Evolutionary conservation across 1,140 invertebrate genomes (phyloP), one percentile per base, ranked within the genome.

Genomic region (Pseudomyrmex sp.): DNA sequence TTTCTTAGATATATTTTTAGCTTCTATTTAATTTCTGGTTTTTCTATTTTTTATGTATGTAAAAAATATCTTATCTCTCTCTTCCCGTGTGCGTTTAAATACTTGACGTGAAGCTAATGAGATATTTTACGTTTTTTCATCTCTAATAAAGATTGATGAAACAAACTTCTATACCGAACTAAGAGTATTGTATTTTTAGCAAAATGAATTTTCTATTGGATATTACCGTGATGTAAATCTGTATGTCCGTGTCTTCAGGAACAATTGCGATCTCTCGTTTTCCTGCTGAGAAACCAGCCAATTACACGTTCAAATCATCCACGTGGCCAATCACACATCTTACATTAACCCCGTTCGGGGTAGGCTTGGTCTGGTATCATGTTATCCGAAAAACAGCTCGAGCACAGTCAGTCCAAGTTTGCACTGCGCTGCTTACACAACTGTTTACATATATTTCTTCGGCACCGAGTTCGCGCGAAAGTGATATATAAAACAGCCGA

Each of bases 401-500:
- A 13, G 72, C 12, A 48, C 56, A 50, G 52, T 61, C 76, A 80
- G 76, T 35, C 0, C 35, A 35, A 35, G 35, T 80, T n/a, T 72
- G 44, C 44, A 69, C 8, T 20, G 54, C 70, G 58, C 65, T 54
- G 18, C 65, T 80, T 61, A 35, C 66, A 58, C 10, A 48, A 72
- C 54, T 69, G 76, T 70, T 76, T 79, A 79, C 13, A 54, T 59
- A 70, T 59, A 59, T 48, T 48, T 9, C 15, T 79, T 56, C 35
- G 26, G n/a, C 59, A 79, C 10, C 12, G 7, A 50, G 35, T 80
- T 35, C 46, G 54, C n/a, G 76, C 46, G 54, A 35, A 35, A 61
- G 76, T 72, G 66, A 50, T 48, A 61, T 26, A 80, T 46, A 59
- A 35, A 10, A 10, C 65, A 46, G 65, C 20, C 20, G 50, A 9